These are phyloP conservation scores for Philopotamus ludificatus DNA, from an alignment of 1,140 invertebrate species.

Conservation along the genomic window DNA sequence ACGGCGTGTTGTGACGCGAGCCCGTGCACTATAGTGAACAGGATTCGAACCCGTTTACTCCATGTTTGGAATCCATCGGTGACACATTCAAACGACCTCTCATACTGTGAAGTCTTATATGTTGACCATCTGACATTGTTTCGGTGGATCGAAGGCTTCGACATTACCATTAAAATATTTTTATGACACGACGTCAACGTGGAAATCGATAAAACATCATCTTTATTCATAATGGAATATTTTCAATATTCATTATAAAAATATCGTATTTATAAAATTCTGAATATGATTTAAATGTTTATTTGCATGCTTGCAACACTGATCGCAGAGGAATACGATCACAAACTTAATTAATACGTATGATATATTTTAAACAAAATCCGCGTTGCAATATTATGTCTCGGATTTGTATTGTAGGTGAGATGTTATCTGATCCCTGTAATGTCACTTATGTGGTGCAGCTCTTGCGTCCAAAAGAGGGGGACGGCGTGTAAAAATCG, in stretches of 20 bases:
- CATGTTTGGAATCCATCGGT: neutral
- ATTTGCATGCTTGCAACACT: neutral
- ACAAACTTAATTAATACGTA: no score
- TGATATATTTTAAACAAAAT: no score
- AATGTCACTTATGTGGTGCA: conserved; percentile 33
- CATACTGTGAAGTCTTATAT: neutral
- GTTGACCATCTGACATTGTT: neutral
- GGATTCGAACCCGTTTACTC: neutral
- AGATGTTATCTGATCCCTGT: conserved; percentile 28
- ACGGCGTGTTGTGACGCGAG: no score
- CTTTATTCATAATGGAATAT: no score
- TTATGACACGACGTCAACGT: no score
- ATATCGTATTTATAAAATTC: neutral
- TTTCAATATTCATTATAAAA: no score
- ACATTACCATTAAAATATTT: neutral
- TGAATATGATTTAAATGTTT: no score
- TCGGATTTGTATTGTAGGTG: conserved; percentile 4
- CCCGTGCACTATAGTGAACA: no score
- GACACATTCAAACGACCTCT: neutral
- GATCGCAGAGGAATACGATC: no score
- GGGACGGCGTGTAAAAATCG: neutral
- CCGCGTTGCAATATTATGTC: neutral
- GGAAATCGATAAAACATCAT: no score
- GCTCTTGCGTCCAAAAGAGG: conserved; percentile 8
- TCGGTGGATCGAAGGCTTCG: neutral